Evolutionary conservation across 2,113 vertebrate genomes (phyloP), one percentile per base, ranked within the genome.

Genomic region (Chaenocephalus aceratus): DNA sequence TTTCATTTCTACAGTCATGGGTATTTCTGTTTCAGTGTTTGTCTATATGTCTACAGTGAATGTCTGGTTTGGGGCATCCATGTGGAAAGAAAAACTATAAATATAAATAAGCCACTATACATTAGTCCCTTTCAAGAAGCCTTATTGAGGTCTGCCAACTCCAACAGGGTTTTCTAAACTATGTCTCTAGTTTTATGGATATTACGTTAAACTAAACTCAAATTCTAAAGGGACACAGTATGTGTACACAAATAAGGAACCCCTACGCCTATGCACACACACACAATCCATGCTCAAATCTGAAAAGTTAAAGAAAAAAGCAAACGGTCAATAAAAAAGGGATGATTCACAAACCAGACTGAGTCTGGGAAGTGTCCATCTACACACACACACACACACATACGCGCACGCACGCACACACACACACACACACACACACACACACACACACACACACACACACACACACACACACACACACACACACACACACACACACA

Each of bases 11-110:
- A 53, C 44, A 44, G 79, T 72, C 57, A 75, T 18, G 48, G 49
- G 7, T 92, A 87, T 89, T 93, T 87, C 66, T 80, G 88, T 77
- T 73, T 84, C 60, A 64, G 51, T 83, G 86, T 80, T 84, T 85
- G 83, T 63, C 81, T 68, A 81, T 76, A 85, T 58, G 87, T 90
- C 87, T 87, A 6, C 72, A 59, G 65, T 57, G 61, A 44, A 79
- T 11, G 89, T 90, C 85, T 92, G 85, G 81, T 78, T 82, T 80
- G 53, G 72, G 59, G 45, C 52, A 63, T 83, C 64, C 36, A 52
- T 44, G 63, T 81, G 80, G 86, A 89, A 89, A 83, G 77, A 82
- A 82, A 66, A 18, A 60, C 59, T 82, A 80, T 72, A 83, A 76
- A 83, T 75, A 86, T 72, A 58, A 86, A 84, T 65, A 75, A 76